Percentiles rank a stretch among this genome's conserved stretches.
Conservation (phyloP, 2,113 vertebrate species). For the Scolopax mira region DNA sequence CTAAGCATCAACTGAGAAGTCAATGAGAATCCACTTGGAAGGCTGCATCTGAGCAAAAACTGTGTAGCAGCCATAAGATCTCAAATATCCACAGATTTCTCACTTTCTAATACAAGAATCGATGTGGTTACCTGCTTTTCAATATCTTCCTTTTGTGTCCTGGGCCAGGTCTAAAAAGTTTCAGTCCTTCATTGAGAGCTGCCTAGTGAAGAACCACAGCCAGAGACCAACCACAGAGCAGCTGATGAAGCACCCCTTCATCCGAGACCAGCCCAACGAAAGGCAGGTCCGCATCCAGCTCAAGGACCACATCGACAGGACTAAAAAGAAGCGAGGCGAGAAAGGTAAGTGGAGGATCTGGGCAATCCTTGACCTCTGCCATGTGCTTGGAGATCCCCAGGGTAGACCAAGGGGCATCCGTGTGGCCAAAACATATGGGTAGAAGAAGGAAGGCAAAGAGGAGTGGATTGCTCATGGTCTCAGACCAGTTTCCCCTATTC, state of each 20-base stretch:
- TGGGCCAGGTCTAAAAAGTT: conserved; percentile 95
- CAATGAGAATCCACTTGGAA: background rate
- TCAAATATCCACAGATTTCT: background rate
- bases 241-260: conserved; percentile 96
- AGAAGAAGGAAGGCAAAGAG: background rate
- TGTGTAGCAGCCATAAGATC: background rate
- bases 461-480: background rate
- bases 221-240: conserved; percentile 96
- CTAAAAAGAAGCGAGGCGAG: conserved; percentile 96
- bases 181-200: conserved; percentile 97
- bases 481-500: background rate
- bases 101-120: background rate
- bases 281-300: conserved; percentile 98
- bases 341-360: conserved; percentile 78
- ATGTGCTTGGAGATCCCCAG: background rate
- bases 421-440: fast-evolving
- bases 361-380: background rate
- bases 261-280: conserved; percentile 94
- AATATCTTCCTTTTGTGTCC: background rate
- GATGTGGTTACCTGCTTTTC: background rate
- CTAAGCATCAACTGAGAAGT: background rate
- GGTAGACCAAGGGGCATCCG: fast-evolving
- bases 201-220: conserved; percentile 95
- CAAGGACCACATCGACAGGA: conserved; percentile 98
- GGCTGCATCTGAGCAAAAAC: background rate